Percentiles rank a stretch among this genome's conserved stretches.
phyloP scores from a whole-genome alignment of 2,888 invertebrate species.

The Drosophila anomalipes region DNA sequence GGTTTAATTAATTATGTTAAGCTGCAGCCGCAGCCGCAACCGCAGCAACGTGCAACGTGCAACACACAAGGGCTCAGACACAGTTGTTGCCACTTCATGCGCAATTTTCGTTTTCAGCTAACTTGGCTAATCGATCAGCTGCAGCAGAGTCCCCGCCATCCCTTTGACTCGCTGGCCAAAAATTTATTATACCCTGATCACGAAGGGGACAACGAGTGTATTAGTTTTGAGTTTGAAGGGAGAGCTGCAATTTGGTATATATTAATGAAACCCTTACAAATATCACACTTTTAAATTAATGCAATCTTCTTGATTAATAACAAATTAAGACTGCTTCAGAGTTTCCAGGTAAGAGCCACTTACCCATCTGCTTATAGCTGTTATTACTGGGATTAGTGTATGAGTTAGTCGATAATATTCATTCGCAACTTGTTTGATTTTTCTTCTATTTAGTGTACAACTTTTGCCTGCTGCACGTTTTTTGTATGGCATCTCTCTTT shows the following conservation, averaged over 20 bases:
- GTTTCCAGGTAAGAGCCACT: background rate
- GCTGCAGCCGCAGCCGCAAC: constrained; percentile 39
- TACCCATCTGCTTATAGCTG: background rate
- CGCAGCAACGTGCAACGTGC: constrained; percentile 36
- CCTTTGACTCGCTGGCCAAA: constrained; percentile 8
- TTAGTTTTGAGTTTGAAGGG: background rate
- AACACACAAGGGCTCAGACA: constrained; percentile 41
- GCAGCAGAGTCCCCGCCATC: constrained; percentile 30
- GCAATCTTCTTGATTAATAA: background rate
- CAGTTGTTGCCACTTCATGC: constrained; percentile 79
- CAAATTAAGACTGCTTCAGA: background rate
- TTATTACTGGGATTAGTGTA: background rate
- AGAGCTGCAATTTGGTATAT: background rate
- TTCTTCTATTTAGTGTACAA: constrained; percentile 28
- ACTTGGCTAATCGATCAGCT: constrained; percentile 78
- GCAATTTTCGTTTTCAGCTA: constrained; percentile 76
- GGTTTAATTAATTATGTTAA: constrained; percentile 85
- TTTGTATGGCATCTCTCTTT: constrained; percentile 43
- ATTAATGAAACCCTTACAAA: background rate
- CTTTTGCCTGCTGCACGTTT: constrained; percentile 53
- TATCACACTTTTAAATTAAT: background rate
- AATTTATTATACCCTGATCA: constrained; percentile 1
- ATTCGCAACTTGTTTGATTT: constrained; percentile 1
- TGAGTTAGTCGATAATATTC: background rate
- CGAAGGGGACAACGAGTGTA: background rate